Percentiles rank a stretch among this genome's conserved stretches.
These are phyloP conservation scores for Netelia inedita DNA, from an alignment of 2,888 invertebrate species.

Conservation along the genomic window DNA sequence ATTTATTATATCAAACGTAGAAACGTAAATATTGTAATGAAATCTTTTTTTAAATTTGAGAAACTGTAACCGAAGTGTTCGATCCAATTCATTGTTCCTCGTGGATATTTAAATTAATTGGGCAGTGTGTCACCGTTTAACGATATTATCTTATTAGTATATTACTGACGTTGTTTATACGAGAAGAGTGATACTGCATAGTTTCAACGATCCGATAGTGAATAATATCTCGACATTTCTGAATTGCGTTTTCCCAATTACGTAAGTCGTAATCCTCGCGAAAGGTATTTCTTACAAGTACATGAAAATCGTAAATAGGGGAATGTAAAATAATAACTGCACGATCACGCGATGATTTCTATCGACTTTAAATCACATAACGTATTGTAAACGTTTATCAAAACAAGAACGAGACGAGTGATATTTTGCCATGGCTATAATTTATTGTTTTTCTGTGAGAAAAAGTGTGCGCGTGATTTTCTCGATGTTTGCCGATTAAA, in stretches of 20 bases:
- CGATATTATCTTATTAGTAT: conserved; percentile 10
- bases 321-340: no score
- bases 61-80: neutral
- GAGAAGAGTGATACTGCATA: conserved; percentile 1
- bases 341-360: neutral
- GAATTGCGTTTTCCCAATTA: conserved; percentile 42
- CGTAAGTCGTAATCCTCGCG: conserved; percentile 42
- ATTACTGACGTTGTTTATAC: neutral
- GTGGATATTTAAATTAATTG: conserved; percentile 13
- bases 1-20: neutral
- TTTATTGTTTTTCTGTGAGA: neutral
- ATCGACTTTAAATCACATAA: neutral
- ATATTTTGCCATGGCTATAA: neutral
- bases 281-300: conserved; percentile 30
- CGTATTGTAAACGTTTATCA: neutral
- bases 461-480: neutral
- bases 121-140: neutral
- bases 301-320: no score
- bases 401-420: neutral
- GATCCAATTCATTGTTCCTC: neutral
- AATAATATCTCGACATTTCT: conserved; percentile 24
- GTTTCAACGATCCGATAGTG: conserved; percentile 44
- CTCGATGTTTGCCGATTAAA: neutral
- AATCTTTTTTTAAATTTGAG: no score
- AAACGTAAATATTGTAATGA: conserved; percentile 21